Percentiles rank a stretch among this genome's conserved stretches.
Conservation (phyloP, 2,113 vertebrate genomes). For the Hippocampus abdominalis region DNA sequence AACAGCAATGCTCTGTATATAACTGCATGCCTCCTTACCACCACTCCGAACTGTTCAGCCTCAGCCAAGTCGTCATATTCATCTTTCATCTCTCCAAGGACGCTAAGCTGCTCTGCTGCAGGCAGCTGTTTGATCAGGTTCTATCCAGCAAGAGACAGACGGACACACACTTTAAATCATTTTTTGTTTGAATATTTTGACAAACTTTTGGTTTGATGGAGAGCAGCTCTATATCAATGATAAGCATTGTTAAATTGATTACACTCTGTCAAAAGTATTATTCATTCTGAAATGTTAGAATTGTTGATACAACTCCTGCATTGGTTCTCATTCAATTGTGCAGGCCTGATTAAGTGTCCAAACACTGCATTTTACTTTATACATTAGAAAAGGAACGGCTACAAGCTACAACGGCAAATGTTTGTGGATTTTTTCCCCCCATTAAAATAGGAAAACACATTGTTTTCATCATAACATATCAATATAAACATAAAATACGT, state of each 20-base stretch:
- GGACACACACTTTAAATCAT: background rate
- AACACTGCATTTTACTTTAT: background rate
- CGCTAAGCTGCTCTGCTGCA: conserved; percentile 69
- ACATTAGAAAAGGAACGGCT: background rate
- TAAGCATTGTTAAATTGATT: background rate
- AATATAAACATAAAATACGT: background rate
- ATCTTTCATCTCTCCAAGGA: conserved; percentile 78
- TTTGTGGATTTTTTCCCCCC: background rate
- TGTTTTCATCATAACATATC: background rate
- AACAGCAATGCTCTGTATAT: background rate
- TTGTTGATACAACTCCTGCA: background rate
- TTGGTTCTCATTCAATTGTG: background rate
- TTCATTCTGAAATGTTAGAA: background rate
- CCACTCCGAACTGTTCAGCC: conserved; percentile 83
- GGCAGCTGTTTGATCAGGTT: conserved; percentile 83
- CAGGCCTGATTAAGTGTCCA: background rate
- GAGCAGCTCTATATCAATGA: background rate
- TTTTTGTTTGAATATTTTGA: background rate
- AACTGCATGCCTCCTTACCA: conserved; percentile 66
- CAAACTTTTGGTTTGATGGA: background rate
- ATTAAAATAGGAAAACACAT: background rate
- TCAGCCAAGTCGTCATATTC: conserved; percentile 85
- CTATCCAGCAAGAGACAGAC: conserved; percentile 50
- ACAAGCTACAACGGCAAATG: background rate
- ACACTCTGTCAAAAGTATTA: background rate